Conservation (phyloP, 2,797 vertebrate species). For the Dryobates pubescens region DNA sequence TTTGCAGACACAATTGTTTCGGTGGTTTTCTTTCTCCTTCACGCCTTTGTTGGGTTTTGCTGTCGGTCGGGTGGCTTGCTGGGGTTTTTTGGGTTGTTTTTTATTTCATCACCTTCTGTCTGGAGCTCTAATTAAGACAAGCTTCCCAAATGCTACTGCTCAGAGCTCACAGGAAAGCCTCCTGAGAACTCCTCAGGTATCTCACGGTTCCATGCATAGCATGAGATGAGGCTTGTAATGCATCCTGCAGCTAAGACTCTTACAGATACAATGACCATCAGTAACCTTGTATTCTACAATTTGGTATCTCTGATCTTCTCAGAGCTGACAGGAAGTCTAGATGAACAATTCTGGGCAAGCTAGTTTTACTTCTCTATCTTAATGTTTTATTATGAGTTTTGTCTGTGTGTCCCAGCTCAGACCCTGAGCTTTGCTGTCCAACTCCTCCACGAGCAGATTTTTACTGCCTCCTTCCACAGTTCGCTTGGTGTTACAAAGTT, state of each 20-base stretch:
- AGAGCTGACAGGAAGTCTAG: constrained; percentile 33
- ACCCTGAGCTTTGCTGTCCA: background rate
- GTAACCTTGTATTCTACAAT: background rate
- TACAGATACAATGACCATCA: background rate
- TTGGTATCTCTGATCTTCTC: background rate
- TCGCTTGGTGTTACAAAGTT: background rate
- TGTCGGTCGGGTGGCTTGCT: background rate
- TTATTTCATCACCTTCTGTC: background rate
- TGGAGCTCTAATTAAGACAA: constrained; percentile 39
- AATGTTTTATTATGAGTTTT: background rate
- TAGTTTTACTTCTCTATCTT: constrained; percentile 43
- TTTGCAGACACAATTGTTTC: constrained; percentile 31
- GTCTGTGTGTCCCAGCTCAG: background rate
- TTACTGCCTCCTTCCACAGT: background rate
- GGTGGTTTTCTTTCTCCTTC: constrained; percentile 11
- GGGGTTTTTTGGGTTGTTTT: no score
- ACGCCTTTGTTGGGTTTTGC: background rate
- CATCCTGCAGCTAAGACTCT: background rate
- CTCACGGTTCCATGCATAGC: background rate
- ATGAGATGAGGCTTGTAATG: background rate
- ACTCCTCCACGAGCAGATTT: background rate
- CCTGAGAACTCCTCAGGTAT: background rate
- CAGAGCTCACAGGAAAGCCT: background rate
- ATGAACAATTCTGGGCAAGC: background rate
- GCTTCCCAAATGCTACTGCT: background rate